Evolutionary conservation across 2,113 vertebrate species (phyloP), one percentile per base, ranked within the genome.

Genomic region (Platichthys flesus): DNA sequence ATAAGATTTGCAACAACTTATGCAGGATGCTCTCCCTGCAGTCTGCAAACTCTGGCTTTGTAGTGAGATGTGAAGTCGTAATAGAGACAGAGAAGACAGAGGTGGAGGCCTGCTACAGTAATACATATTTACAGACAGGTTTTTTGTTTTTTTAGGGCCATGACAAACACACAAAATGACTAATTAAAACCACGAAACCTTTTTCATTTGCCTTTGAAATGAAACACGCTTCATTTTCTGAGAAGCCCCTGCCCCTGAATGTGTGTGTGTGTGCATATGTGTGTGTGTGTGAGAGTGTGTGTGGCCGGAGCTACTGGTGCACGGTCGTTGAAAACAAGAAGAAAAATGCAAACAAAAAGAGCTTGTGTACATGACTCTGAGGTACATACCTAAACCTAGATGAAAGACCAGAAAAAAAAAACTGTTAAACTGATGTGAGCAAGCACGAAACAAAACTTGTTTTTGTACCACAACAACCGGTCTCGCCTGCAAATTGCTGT

Each of bases 131-230:
- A 92, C 87, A 89, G 87, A 91, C 81, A 69, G 47, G 51, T 65
- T 76, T 76, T 70, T 76, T 70, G 81, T 54, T 20, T 9, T 54
- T 82, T 79, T 66, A 74, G 31, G 71, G 77, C 76, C 52, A 54
- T 84, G 79, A 94, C 93, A 93, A 92, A 90, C 84, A 91, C 77
- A 88, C 78, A 90, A 93, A 91, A 92, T 93, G 91, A 93, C 89
- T 93, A 93, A 93, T 93, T 93, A 91, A 92, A 94, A 93, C 92
- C 92, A 90, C 93, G 91, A 79, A 74, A 81, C 65, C 71, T 78
- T 80, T 79, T 86, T 78, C 81, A 77, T 90, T 89, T 91, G 83
- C 75, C 66, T 88, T 68, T 90, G 91, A 92, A 84, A 89, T 89
- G 86, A 87, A 90, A 86, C 83, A 64, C 75, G 82, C 74, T 61